Percentiles rank a stretch among this genome's conserved stretches.
These are phyloP conservation scores for Manis javanica DNA, from an alignment of 2,797 vertebrate genomes.

Conservation along the genomic window DNA sequence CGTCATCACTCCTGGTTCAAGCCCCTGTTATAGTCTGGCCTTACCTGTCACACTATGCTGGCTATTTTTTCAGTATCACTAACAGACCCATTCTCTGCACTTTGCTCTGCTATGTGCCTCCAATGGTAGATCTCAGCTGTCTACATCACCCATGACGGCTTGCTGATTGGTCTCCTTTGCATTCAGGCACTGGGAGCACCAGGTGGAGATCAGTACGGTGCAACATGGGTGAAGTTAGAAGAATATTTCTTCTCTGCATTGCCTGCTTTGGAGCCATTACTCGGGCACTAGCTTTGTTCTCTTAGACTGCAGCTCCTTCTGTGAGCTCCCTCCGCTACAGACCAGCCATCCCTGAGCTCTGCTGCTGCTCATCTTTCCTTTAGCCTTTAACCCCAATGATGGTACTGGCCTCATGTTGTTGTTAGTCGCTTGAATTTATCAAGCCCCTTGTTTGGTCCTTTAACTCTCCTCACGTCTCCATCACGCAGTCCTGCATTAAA, in stretches of 20 bases:
- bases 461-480: background rate
- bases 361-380: background rate
- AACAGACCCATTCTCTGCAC: background rate
- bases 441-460: background rate
- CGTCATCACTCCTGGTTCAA: background rate
- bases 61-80: background rate
- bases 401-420: background rate
- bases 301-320: no score
- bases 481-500: background rate
- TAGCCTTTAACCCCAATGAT: background rate
- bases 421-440: background rate
- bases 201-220: background rate
- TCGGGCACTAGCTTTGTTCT: background rate
- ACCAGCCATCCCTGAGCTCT: background rate
- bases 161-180: background rate
- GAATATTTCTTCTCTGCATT: background rate
- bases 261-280: background rate
- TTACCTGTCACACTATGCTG: no score
- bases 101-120: background rate
- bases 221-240: no score
- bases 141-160: rapidly evolving
- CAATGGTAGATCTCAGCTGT: background rate
- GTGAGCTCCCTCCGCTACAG: rapidly evolving
- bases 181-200: background rate
- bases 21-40: background rate